A percentile compares a stretch with the other conserved stretches of the same genome.
Conservation (phyloP, 2,113 vertebrate species). For the Hirundichthys speculiger region DNA sequence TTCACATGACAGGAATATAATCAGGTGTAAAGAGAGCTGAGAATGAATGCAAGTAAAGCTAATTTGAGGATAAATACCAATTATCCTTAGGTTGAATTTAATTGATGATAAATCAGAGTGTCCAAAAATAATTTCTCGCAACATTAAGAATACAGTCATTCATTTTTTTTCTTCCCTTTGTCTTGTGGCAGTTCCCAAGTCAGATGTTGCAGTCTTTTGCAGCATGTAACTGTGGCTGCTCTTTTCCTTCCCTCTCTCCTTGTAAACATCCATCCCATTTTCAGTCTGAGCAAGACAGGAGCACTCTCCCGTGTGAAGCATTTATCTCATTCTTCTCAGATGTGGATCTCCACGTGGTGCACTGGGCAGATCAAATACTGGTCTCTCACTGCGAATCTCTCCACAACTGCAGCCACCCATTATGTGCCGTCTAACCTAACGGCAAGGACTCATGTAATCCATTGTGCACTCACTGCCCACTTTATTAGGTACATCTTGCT, state of each 20-base stretch:
- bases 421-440: no score
- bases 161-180: background rate
- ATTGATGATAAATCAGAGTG: constrained; percentile 34
- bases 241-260: background rate
- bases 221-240: constrained; percentile 5
- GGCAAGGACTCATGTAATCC: no score
- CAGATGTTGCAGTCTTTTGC: background rate
- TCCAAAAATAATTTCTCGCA: constrained; percentile 8
- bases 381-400: constrained; percentile 8
- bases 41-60: background rate
- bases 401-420: no score
- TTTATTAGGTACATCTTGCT: no score
- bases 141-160: constrained; percentile 3
- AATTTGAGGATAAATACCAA: constrained; percentile 8
- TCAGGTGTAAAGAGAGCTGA: constrained; percentile 2
- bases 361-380: constrained; percentile 29
- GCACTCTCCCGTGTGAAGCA: constrained; percentile 19
- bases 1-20: background rate
- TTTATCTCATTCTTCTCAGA: constrained; percentile 29
- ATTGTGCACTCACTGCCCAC: no score
- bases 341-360: constrained; percentile 28
- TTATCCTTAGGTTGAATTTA: constrained; percentile 5
- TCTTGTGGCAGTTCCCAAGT: no score
- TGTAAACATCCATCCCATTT: no score
- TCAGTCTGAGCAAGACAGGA: background rate